Base-by-base conservation (phyloP, 2,888 invertebrate genomes). In the Gandaritis pyraliata region DNA sequence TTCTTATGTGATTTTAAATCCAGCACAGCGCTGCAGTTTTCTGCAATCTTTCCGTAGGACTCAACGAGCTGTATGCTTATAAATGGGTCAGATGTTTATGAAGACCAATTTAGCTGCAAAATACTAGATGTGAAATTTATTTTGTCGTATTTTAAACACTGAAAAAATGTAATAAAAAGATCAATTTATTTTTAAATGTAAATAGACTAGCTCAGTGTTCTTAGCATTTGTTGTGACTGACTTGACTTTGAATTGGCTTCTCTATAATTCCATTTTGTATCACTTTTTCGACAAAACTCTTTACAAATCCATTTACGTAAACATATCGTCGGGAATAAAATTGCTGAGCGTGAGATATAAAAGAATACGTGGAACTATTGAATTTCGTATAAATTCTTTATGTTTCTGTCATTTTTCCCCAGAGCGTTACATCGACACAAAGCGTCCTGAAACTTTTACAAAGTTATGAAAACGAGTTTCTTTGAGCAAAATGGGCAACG, bases 1-100 rank as follows among this genome's bases (percentile, higher is more conserved):
- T 73, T 69, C 70, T 70, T 70, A 60, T 67, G 61, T 61, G 64
- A 66, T 72, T 72, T 64, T 50, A 68, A 68, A 72, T 73, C 70
- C n/a, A n/a, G 57, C 72, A 62, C 72, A 74, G 72, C 58, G 62
- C 58, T 73, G 74, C 72, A 78, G 68, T 75, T 77, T 72, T 68
- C 69, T 75, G 72, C 73, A 75, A 76, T 74, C 70, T 71, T 70
- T 67, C 68, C 66, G 57, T 47, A 59, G 64, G 66, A 69, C 65
- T 69, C 70, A 71, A 70, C 78, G 72, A 65, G 66, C 72, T 67
- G 72, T 69, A 54, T 47, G 49, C 67, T 70, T 62, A 66, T 73
- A 67, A 74, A 74, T 71, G 71, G 63, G 65, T 62, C 69, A 64
- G 51, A 45, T 51, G 36, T 59, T 63, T 63, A 58, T 51, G 41